phyloP scores from a whole-genome alignment of 2,113 vertebrate species.

The Lasiurus cinereus region DNA sequence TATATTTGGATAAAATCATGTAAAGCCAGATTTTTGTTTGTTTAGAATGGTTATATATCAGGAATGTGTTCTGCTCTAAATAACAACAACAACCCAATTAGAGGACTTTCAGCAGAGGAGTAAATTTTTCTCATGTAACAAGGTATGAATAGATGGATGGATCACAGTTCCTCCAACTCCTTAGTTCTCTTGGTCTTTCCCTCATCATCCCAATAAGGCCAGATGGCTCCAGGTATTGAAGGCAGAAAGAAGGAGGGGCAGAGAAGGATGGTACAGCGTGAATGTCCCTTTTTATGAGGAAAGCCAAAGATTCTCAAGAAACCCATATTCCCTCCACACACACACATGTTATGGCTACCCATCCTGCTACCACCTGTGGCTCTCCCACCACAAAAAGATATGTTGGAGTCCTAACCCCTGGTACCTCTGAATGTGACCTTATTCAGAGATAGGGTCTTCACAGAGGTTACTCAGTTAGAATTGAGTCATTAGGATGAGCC shows the following conservation, averaged over 20 bases:
- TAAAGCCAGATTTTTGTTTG: neutral
- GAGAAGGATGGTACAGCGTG: neutral
- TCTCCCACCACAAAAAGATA: neutral
- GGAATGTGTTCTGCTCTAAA: too few relatives aligned
- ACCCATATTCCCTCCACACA: neutral
- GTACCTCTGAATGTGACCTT: neutral
- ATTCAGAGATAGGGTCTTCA: neutral
- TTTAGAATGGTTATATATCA: neutral
- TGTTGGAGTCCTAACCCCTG: neutral
- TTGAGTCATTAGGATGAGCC: neutral
- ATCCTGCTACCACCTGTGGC: neutral
- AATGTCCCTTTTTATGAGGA: neutral
- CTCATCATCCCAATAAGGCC: neutral
- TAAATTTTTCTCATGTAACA: too few relatives aligned
- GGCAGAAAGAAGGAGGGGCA: neutral
- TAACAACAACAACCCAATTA: too few relatives aligned
- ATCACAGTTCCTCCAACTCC: neutral
- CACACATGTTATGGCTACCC: neutral
- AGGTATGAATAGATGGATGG: too few relatives aligned
- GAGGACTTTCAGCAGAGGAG: too few relatives aligned
- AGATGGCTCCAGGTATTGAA: neutral
- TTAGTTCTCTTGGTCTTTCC: neutral
- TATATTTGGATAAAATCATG: constrained; percentile 15
- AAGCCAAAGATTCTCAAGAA: neutral
- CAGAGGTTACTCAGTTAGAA: neutral